Evolutionary conservation across 1,140 invertebrate genomes (phyloP), one percentile per base, ranked within the genome.

Genomic region (Eurosta solidaginis): DNA sequence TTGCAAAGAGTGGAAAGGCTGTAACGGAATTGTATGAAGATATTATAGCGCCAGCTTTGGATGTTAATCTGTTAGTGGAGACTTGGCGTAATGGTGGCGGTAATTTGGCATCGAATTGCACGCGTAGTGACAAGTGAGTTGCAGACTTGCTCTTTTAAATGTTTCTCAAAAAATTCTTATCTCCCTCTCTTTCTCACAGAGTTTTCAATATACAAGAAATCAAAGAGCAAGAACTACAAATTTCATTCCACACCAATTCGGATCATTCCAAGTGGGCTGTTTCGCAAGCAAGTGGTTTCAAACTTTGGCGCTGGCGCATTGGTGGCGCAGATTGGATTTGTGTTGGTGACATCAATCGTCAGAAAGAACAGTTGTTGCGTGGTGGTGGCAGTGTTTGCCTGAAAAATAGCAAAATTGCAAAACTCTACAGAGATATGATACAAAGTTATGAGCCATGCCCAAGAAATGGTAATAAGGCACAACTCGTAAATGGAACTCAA

Each of bases 191-290:
- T 89, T 91, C n/a, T n/a, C 59, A 2, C 81, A 93, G 91, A 82
- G 92, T 95, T 0, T 89, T 91, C 25, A 95, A 95, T 83, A 90
- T 96, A 25, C 85, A 92, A 80, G 88, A 91, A 0, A 88, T 94
- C 10, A 87, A 89, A 78, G 88, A 92, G 22, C 81, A 88, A 0
- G 84, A 88, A 10, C 88, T 89, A 1, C 88, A 91, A 76, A 89
- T 93, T 59, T 86, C 89, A 27, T 97, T 96, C 84, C 91, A 90
- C n/a, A 93, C 92, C 1, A 91, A 92, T 27, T 90, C 91, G 52
- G 96, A 98, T 88, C 97, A 98, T 88, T 95, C 96, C 0, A 98
- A 98, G 88, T 98, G 96, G 96, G 94, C 94, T 0, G 92, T 97
- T 3, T 90, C 93, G 0, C 80, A 85, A 17, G 84, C 81, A 12